Conservation (phyloP, 2,797 vertebrate genomes). For the Epinephelus malabaricus region DNA sequence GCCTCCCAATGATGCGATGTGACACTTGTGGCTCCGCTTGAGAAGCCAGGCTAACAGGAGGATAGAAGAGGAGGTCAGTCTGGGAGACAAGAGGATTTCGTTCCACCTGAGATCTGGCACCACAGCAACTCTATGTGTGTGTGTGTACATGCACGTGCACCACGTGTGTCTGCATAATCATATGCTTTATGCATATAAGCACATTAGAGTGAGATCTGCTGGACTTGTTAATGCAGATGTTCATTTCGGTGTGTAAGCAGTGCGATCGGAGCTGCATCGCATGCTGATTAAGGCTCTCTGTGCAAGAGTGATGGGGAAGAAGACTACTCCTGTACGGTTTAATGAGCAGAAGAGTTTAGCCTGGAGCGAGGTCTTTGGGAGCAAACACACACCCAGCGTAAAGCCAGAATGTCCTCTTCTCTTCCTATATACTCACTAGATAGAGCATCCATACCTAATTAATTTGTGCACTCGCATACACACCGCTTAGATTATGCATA, state of each 20-base stretch:
- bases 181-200: conserved; percentile 3
- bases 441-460: conserved; percentile 59
- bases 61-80: conserved; percentile 59
- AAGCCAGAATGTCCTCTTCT: conserved; percentile 33
- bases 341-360: conserved; percentile 74
- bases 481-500: conserved; percentile 57
- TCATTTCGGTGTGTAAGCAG: conserved; percentile 38
- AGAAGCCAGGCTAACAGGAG: conserved; percentile 69
- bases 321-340: conserved; percentile 64
- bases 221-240: conserved; percentile 61
- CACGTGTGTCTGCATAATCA: conserved; percentile 26
- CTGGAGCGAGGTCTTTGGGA: conserved; percentile 65
- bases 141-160: not conserved
- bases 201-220: conserved; percentile 24
- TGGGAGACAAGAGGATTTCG: conserved; percentile 41
- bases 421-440: conserved; percentile 42
- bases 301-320: conserved; percentile 44
- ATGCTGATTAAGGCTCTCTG: conserved; percentile 59
- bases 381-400: conserved; percentile 43
- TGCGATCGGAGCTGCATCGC: conserved; percentile 17
- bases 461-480: conserved; percentile 42
- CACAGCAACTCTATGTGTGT: not conserved
- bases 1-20: conserved; percentile 69
- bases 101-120: conserved; percentile 64
- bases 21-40: conserved; percentile 73